Evolutionary conservation across 1,140 invertebrate genomes (phyloP), one percentile per base, ranked within the genome.

Genomic region (Bactericera cockerelli): DNA sequence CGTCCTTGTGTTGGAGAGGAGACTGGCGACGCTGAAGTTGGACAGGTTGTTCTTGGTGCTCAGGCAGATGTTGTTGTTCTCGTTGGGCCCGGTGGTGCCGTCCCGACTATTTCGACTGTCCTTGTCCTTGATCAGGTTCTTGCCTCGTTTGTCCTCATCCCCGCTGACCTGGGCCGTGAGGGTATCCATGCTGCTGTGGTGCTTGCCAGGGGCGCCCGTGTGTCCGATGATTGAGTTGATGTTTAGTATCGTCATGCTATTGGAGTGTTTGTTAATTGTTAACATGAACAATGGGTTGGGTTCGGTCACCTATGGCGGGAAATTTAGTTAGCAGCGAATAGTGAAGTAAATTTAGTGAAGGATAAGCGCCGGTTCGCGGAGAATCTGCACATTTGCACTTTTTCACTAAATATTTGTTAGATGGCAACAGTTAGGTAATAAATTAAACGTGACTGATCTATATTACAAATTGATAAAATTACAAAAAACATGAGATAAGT

Each of bases 201-300:
- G 28, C 28, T 31, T 31, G 28, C 13, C 4, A 31, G 28, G 4
- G 4, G 28, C 28, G 4, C 28, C 28, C 4, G 6, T 49, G 22
- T 49, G 6, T n/a, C n/a, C n/a, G 22, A 49, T 49, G 8, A 49
- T 49, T 4, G 42, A 49, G 22, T 49, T 49, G 8, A 49, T 49
- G 19, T 49, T 49, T 49, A 49, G 19, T 49, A 49, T 49, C 42
- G 42, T 49, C 42, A 49, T 49, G 19, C 42, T 49, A 49, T 49
- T 49, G 22, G 42, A 49, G 22, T 49, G 6, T 10, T 16, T 19
- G 22, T 49, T 49, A 49, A 49, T 19, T 49, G 6, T 49, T 49
- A 49, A 49, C 42, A 49, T 49, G 6, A 49, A 49, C 42, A 49
- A 31, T 13, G n/a, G n/a, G n/a, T n/a, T n/a, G n/a, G n/a, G n/a